Evolutionary conservation across 2,113 vertebrate species (phyloP).

Genomic region (Catagonus wagneri): DNA sequence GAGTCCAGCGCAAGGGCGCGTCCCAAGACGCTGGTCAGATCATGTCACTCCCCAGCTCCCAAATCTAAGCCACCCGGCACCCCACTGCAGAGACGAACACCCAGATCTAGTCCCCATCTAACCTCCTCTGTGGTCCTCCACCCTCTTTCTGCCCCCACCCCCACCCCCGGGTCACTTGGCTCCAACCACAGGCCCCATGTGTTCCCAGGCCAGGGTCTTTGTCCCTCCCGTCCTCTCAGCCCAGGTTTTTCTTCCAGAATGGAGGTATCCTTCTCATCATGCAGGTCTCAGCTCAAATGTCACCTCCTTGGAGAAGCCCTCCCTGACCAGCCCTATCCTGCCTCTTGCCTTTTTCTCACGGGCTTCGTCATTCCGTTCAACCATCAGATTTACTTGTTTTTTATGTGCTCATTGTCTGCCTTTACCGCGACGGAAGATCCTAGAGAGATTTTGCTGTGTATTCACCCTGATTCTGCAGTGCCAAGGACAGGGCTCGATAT

Average conservation of each 20-base stretch:
- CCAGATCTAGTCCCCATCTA: neutral
- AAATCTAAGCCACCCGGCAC: too few relatives aligned
- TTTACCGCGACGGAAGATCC: too few relatives aligned
- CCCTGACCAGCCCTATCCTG: neutral
- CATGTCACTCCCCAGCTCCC: neutral
- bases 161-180: neutral
- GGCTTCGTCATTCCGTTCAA: neutral
- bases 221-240: neutral
- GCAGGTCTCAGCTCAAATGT: neutral
- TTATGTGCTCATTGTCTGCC: neutral
- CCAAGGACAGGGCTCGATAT: neutral
- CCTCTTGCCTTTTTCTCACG: neutral
- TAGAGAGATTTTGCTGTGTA: neutral
- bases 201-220: neutral
- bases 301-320: neutral
- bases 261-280: neutral
- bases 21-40: neutral
- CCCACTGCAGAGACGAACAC: neutral
- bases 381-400: rapidly evolving
- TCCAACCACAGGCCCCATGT: neutral
- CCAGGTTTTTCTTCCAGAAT: neutral
- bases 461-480: neutral
- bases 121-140: neutral
- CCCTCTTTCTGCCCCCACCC: neutral
- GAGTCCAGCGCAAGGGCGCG: neutral